Base-by-base conservation (phyloP, 2,888 invertebrate species). In the Eumerus sabulonum region DNA sequence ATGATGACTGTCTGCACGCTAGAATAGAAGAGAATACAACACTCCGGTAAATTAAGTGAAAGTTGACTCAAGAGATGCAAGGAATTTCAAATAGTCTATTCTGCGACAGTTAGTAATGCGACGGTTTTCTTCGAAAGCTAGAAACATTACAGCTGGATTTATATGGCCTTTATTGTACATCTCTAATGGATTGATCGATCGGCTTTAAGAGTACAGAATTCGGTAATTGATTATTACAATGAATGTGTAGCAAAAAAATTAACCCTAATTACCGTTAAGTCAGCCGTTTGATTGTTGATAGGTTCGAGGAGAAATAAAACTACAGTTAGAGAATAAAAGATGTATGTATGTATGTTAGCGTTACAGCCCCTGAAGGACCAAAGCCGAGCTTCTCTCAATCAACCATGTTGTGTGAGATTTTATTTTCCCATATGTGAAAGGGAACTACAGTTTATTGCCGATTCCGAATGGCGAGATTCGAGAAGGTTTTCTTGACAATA, bases 1-100 rank as follows among this genome's bases (percentile, higher is more conserved):
- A 45, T 53, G 57, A 56, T 68, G 48, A 57, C 81, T 82, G 74
- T 13, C 73, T 77, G 64, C 38, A 70, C 44, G 71, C 27, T 27
- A 27, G 53, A 44, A 47, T 56, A 17, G 51, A 64, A 35, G 19
- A 59, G 47, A 62, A 66, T 45, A 64, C 11, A 40, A 53, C 27
- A 7, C 7, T 2, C 7, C 27, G 3, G 27, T 54, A 68, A 19
- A 57, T 53, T 50, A 54, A 76, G 62, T 82, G 81, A 81, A 82
- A 73, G 67, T 70, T 16, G 45, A 17, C 14, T 73, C 38, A 54
- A 56, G 40, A 12, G 35, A 56, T 53, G 1, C 35, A 38, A 62
- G 48, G 57, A 77, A 72, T 62, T 72, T 63, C 38, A 77, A 47
- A 73, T 35, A 40, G 47, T 56, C 66, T 56, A 42, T 56, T 56